Percentiles rank a stretch among this genome's conserved stretches.
These are phyloP conservation scores for Cassiopea xamachana DNA, from an alignment of 30 jellyfish, hydroid and myxozoan species.

Conservation along the genomic window DNA sequence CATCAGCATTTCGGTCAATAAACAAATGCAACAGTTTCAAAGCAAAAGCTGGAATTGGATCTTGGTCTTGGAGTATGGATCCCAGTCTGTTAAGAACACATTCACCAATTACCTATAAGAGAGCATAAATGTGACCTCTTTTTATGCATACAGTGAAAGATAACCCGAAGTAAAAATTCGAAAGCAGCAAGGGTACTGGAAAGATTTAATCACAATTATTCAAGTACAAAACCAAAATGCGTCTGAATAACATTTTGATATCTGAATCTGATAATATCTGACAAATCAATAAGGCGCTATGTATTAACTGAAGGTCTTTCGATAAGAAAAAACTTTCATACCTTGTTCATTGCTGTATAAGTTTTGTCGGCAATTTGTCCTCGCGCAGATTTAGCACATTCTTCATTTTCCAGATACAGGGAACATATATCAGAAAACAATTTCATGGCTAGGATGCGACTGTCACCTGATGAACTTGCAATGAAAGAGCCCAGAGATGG, in stretches of 20 bases:
- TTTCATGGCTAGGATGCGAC: conserved; percentile 78
- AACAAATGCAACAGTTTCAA: conserved; percentile 74
- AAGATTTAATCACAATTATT: too few species aligned
- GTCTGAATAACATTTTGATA: too few species aligned
- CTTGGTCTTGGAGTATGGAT: conserved; percentile 81
- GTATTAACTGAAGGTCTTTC: too few species aligned
- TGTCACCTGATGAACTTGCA: conserved; percentile 73
- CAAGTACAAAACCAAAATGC: too few species aligned
- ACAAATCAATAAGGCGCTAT: too few species aligned
- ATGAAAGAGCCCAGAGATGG: conserved; percentile 79
- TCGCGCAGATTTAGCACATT: conserved; percentile 54
- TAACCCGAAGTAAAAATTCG: too few species aligned
- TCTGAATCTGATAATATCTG: too few species aligned
- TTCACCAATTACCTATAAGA: conserved; percentile 58
- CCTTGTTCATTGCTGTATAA: conserved; percentile 32
- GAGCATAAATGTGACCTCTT: background rate
- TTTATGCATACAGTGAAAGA: too few species aligned
- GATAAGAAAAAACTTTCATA: background rate
- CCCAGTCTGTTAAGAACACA: conserved; percentile 57
- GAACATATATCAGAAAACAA: conserved; percentile 79
- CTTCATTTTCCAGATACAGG: conserved; percentile 82
- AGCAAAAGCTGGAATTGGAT: conserved; percentile 87
- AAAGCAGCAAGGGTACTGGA: too few species aligned
- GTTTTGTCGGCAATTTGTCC: conserved; percentile 19
- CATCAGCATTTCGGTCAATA: conserved; percentile 58